A percentile compares a stretch with the other conserved stretches of the same genome.
These are phyloP conservation scores for Noctua janthina DNA, from an alignment of 2,888 invertebrate genomes.

Conservation along the genomic window DNA sequence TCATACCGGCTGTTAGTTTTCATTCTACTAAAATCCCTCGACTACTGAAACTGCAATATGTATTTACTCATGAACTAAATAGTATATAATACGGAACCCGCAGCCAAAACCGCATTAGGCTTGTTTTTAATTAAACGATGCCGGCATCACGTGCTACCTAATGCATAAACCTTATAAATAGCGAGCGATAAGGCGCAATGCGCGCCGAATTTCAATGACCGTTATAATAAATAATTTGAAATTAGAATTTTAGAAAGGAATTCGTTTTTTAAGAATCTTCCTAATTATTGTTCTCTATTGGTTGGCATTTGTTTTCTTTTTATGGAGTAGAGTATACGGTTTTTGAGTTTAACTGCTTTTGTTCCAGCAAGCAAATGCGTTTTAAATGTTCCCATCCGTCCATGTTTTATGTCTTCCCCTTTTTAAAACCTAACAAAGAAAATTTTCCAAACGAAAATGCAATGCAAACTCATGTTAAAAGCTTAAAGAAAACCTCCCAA, in stretches of 20 bases:
- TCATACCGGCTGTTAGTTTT: neutral
- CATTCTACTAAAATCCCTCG: neutral
- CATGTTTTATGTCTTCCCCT: neutral
- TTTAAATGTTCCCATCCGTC: neutral
- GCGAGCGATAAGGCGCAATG: constrained; percentile 77
- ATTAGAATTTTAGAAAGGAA: constrained; percentile 76
- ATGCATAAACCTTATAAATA: constrained; percentile 74
- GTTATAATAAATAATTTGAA: constrained; percentile 71
- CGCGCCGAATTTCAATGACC: constrained; percentile 79
- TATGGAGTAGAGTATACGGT: neutral
- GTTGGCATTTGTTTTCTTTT: constrained; percentile 1
- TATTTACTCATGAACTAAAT: constrained; percentile 21
- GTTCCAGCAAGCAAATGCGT: neutral
- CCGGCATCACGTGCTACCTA: constrained; percentile 73
- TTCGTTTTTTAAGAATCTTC: constrained; percentile 9
- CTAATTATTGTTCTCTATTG: neutral
- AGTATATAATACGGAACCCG: constrained; percentile 38
- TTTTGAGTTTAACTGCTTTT: neutral
- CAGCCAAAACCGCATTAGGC: constrained; percentile 50
- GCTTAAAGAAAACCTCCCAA: neutral
- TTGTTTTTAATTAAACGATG: constrained; percentile 71
- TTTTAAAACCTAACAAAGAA: neutral
- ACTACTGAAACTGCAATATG: neutral
- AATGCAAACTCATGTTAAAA: neutral
- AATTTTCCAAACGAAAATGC: neutral